Evolutionary conservation across 2,797 vertebrate species (phyloP).

Genomic region (Scleropages formosus): DNA sequence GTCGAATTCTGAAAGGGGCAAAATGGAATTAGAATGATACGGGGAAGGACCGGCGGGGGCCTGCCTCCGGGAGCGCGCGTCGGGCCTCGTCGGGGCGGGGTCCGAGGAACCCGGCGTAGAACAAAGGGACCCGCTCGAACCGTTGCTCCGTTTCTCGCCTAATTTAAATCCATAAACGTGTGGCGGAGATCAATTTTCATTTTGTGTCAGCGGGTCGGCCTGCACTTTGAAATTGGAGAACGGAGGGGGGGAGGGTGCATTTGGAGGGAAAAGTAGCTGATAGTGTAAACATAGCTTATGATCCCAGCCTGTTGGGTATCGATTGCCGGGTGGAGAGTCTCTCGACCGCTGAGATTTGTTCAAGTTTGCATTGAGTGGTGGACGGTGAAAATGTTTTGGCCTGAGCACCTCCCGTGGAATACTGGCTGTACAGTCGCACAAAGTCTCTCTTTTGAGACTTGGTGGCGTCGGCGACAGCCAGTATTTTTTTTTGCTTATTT

Average conservation of each 20-base stretch:
- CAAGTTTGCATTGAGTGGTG: too few relatives aligned
- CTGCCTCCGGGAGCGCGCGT: too few relatives aligned
- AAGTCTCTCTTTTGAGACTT: too few relatives aligned
- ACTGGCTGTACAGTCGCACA: too few relatives aligned
- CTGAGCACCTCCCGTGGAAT: too few relatives aligned
- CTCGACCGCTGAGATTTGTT: too few relatives aligned
- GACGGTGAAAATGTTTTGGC: too few relatives aligned
- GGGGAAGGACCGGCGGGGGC: slow-evolving; percentile 9
- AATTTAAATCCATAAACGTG: neutral
- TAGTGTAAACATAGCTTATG: neutral
- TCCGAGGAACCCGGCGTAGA: neutral
- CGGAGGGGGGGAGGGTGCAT: neutral
- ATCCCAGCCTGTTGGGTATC: too few relatives aligned
- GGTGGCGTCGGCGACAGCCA: too few relatives aligned
- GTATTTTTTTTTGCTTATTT: too few relatives aligned
- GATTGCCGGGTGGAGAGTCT: too few relatives aligned
- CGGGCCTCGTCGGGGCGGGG: too few relatives aligned
- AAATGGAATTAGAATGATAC: slow-evolving; percentile 25
- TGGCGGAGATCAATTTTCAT: slow-evolving; percentile 26
- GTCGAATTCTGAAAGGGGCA: slow-evolving; percentile 24
- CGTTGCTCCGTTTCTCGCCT: neutral
- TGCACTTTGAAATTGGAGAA: slow-evolving; percentile 4
- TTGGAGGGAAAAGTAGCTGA: slow-evolving; percentile 12
- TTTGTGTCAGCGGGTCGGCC: slow-evolving; percentile 27
- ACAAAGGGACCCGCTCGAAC: neutral